These are phyloP conservation scores for Ptilorrhoa leucosticta DNA, from an alignment of 2,113 vertebrate species.

Conservation along the genomic window DNA sequence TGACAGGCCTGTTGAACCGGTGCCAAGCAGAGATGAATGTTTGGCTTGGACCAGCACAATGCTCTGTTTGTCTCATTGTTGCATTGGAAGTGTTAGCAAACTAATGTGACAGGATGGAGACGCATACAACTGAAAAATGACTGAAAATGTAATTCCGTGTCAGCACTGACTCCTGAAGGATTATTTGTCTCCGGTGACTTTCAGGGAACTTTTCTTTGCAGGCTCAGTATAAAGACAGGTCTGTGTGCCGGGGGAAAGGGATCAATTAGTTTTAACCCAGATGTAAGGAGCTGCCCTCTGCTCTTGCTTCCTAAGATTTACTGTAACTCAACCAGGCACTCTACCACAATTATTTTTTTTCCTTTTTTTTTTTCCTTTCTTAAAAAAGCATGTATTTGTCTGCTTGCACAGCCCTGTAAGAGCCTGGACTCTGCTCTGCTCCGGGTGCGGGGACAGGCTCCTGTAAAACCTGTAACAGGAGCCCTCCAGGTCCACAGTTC, in stretches of 20 bases:
- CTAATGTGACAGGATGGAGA: conserved; percentile 65
- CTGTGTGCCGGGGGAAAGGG: not conserved
- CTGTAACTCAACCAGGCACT: conserved; percentile 1
- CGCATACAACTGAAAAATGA: conserved; percentile 47
- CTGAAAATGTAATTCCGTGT: conserved; percentile 63
- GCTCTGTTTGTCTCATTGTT: conserved; percentile 71
- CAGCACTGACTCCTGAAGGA: conserved; percentile 58
- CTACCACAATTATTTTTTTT: not conserved
- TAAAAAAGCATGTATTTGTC: not conserved
- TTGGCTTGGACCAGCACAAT: conserved; percentile 66
- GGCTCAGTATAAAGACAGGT: conserved; percentile 44
- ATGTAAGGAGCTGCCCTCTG: conserved; percentile 24
- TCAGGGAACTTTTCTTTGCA: conserved; percentile 29
- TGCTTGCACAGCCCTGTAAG: not conserved
- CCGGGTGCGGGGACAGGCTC: not conserved
- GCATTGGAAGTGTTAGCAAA: conserved; percentile 69
- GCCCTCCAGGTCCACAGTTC: not conserved
- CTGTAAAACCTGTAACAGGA: accelerated
- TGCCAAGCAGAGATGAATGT: conserved; percentile 70
- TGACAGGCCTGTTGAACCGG: conserved; percentile 58
- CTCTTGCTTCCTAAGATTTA: conserved; percentile 28
- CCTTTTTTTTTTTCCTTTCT: not conserved
- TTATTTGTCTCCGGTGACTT: conserved; percentile 55
- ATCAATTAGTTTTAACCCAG: conserved; percentile 38
- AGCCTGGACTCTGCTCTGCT: not conserved